phyloP scores from a whole-genome alignment of 1,140 invertebrate genomes.

The Watersipora subatra region DNA sequence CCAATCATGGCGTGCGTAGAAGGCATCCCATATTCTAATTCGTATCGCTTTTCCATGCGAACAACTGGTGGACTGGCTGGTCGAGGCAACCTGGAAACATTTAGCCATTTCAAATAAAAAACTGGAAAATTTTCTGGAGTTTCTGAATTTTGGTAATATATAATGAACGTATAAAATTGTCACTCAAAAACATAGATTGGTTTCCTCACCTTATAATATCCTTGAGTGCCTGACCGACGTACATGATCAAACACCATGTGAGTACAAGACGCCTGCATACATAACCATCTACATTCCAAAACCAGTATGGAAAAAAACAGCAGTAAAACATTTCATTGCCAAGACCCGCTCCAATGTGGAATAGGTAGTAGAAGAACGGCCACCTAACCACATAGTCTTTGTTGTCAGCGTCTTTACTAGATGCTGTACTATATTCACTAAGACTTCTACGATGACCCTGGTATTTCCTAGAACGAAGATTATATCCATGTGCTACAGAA shows the following conservation, averaged over 20 bases:
- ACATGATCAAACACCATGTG: slow-evolving; percentile 71
- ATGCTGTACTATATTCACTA: not conserved
- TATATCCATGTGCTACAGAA: not conserved
- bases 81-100: slow-evolving; percentile 45
- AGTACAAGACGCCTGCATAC: slow-evolving; percentile 50
- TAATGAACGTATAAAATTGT: too few relatives aligned
- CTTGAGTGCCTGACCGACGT: slow-evolving; percentile 59
- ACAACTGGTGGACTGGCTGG: slow-evolving; percentile 66
- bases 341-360: slow-evolving; percentile 63
- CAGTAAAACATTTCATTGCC: slow-evolving; percentile 81
- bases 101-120: too few relatives aligned
- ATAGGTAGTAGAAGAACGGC: slow-evolving; percentile 72
- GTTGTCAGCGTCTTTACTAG: not conserved
- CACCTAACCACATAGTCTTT: slow-evolving; percentile 51
- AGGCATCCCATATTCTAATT: slow-evolving; percentile 87
- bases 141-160: too few relatives aligned
- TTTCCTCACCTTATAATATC: slow-evolving; percentile 50
- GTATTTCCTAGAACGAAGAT: not conserved
- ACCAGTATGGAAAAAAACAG: slow-evolving; percentile 73
- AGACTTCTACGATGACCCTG: not conserved
- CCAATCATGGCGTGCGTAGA: slow-evolving; percentile 85
- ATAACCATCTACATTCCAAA: slow-evolving; percentile 61
- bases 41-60: slow-evolving; percentile 59
- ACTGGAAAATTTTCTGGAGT: too few relatives aligned
- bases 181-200: too few relatives aligned